Percentiles rank a stretch among this genome's conserved stretches.
phyloP scores from a whole-genome alignment of 2,797 vertebrate genomes.

The Periophthalmus magnuspinnatus region DNA sequence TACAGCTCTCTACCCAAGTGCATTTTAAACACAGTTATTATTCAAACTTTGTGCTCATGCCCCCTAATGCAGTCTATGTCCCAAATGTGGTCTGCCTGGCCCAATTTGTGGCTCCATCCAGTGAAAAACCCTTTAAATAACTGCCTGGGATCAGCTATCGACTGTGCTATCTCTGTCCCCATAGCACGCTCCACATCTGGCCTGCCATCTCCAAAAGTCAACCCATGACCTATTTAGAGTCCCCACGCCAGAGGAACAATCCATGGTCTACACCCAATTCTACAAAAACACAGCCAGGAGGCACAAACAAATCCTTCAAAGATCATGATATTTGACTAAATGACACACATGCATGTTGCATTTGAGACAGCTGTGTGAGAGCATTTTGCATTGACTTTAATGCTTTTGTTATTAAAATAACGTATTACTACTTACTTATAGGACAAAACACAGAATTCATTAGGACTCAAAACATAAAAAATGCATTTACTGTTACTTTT shows the following conservation, averaged over 20 bases:
- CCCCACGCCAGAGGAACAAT: slow-evolving; percentile 36
- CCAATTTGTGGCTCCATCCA: slow-evolving; percentile 54
- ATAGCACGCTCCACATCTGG: slow-evolving; percentile 49
- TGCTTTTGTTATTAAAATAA: background rate
- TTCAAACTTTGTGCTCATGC: slow-evolving; percentile 38
- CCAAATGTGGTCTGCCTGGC: slow-evolving; percentile 42
- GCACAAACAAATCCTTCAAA: background rate
- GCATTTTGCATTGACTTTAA: background rate
- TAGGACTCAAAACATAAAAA: background rate
- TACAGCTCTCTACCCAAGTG: background rate
- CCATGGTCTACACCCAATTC: slow-evolving; percentile 15
- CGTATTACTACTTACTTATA: background rate
- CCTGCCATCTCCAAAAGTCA: slow-evolving; percentile 41
- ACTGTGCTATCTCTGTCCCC: slow-evolving; percentile 29
- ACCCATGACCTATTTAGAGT: slow-evolving; percentile 60
- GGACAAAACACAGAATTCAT: background rate
- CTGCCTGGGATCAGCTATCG: slow-evolving; percentile 34
- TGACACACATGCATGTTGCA: background rate
- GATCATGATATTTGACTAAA: background rate
- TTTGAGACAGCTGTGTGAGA: background rate
- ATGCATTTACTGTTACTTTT: background rate
- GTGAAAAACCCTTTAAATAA: slow-evolving; percentile 67
- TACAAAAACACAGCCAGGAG: slow-evolving; percentile 7
- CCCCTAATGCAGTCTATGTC: slow-evolving; percentile 25
- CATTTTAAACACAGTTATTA: slow-evolving; percentile 21